Evolutionary conservation across 2,888 invertebrate species (phyloP).

Genomic region (Epiblema foenella): DNA sequence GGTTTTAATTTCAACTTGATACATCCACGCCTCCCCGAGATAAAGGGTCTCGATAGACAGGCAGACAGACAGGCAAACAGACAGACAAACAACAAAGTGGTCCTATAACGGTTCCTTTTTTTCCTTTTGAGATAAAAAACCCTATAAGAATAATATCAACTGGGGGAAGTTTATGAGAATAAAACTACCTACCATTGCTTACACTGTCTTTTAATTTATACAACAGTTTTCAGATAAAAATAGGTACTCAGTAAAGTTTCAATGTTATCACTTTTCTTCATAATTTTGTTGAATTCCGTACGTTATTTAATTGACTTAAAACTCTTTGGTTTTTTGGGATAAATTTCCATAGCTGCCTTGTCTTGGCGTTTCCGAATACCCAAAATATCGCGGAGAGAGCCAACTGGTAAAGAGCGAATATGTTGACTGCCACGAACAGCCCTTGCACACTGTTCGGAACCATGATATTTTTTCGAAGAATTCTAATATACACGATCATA

Average conservation of each 20-base stretch:
- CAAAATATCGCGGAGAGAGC: slow-evolving; percentile 70
- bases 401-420: slow-evolving; percentile 68
- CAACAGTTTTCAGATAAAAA: not conserved
- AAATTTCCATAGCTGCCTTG: slow-evolving; percentile 66
- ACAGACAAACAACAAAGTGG: too few species aligned
- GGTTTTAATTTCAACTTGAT: too few species aligned
- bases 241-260: not conserved
- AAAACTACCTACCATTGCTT: not conserved
- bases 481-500: slow-evolving; percentile 57
- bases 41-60: too few species aligned
- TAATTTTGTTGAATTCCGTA: slow-evolving; percentile 24
- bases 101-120: too few species aligned
- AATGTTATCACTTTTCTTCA: not conserved
- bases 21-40: too few species aligned
- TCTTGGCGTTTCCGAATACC: slow-evolving; percentile 72
- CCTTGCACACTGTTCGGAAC: slow-evolving; percentile 46
- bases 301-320: slow-evolving; percentile 39
- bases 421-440: slow-evolving; percentile 50
- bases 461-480: slow-evolving; percentile 44
- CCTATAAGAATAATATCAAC: too few species aligned
- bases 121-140: too few species aligned
- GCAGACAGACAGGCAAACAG: too few species aligned
- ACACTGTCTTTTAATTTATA: not conserved
- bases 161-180: not conserved
- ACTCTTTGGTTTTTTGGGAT: slow-evolving; percentile 39